These are phyloP conservation scores for Sebastolobus alascanus DNA, from an alignment of 2,797 vertebrate genomes.

Conservation along the genomic window DNA sequence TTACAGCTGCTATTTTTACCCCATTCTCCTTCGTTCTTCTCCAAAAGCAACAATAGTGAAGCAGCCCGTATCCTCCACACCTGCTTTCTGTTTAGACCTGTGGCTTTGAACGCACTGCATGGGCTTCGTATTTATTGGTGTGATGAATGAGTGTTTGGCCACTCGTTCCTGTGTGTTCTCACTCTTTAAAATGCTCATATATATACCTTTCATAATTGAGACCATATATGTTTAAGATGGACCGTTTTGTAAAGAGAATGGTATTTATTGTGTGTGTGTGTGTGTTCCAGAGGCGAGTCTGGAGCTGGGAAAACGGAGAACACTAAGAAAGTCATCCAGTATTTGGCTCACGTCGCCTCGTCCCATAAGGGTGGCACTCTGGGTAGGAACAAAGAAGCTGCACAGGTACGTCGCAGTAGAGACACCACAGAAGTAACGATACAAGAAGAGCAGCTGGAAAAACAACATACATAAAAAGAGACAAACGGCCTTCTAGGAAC, in stretches of 20 bases:
- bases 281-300: conserved; percentile 89
- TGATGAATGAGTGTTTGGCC: conserved; percentile 38
- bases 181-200: conserved; percentile 41
- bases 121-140: conserved; percentile 41
- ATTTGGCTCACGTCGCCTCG: conserved; percentile 92
- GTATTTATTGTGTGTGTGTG: conserved; percentile 52
- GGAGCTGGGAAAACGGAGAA: conserved; percentile 96
- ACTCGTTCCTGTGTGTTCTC: conserved; percentile 59
- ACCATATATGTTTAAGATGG: conserved; percentile 43
- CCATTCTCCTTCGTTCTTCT: conserved; percentile 57
- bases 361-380: conserved; percentile 89
- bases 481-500: background rate
- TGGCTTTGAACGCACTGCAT: conserved; percentile 49
- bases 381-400: conserved; percentile 82
- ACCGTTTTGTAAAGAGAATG: background rate
- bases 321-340: conserved; percentile 97
- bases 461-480: background rate
- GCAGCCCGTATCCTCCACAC: conserved; percentile 59
- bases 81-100: conserved; percentile 68
- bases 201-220: conserved; percentile 30
- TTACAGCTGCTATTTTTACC: conserved; percentile 68
- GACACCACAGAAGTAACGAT: background rate
- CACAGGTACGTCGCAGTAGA: conserved; percentile 70
- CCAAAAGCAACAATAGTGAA: conserved; percentile 66
- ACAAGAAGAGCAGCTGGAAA: background rate